Percentiles rank a stretch among this genome's conserved stretches.
phyloP scores from a whole-genome alignment of 2,888 invertebrate genomes.

The Tridacna crocea region DNA sequence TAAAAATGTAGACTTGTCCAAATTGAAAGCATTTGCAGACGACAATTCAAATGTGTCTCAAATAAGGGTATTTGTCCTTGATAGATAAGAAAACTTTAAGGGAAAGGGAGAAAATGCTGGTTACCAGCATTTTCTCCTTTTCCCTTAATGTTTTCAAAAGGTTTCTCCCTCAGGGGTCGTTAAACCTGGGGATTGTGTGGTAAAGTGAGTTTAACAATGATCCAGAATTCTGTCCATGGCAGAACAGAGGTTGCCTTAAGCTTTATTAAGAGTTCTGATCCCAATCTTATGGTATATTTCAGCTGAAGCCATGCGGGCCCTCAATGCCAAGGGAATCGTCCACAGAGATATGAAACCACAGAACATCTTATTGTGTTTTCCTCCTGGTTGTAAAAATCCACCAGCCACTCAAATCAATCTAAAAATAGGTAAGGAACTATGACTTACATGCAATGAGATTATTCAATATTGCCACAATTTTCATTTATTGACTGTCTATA shows the following conservation, averaged over 20 bases:
- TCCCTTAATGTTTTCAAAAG: neutral
- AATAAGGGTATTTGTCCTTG: too few species aligned
- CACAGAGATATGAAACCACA: conserved; percentile 99
- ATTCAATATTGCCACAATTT: too few species aligned
- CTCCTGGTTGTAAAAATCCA: conserved; percentile 89
- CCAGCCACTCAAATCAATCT: conserved; percentile 94
- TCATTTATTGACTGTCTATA: too few species aligned
- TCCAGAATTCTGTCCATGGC: too few species aligned
- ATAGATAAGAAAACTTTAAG: neutral
- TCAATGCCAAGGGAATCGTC: conserved; percentile 98
- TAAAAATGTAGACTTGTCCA: too few species aligned
- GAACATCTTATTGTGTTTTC: conserved; percentile 98
- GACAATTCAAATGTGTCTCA: too few species aligned
- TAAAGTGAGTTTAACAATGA: too few species aligned
- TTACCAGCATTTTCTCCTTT: neutral
- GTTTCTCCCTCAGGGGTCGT: neutral
- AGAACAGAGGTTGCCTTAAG: too few species aligned
- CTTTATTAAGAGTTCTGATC: too few species aligned
- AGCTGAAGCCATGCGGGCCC: conserved; percentile 98
- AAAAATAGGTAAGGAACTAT: conserved; percentile 91
- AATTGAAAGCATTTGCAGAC: too few species aligned
- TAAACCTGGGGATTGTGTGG: too few species aligned
- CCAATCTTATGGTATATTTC: conserved; percentile 31
- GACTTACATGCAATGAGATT: neutral
- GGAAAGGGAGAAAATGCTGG: neutral